These are phyloP conservation scores for Perognathus longimembris DNA, from an alignment of 2,113 vertebrate genomes.

Conservation along the genomic window DNA sequence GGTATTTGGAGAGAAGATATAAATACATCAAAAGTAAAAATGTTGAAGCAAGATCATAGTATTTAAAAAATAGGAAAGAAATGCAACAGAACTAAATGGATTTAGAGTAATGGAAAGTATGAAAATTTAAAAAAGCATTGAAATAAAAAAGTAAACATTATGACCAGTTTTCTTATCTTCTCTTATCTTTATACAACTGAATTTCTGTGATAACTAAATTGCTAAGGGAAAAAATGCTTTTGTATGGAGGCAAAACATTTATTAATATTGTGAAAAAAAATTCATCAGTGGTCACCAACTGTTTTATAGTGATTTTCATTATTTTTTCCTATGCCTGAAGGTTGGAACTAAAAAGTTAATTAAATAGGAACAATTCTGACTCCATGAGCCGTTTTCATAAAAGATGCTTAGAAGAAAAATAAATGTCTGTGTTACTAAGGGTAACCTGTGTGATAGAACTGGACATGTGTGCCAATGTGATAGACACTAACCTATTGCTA, in stretches of 20 bases:
- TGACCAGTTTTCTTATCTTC: constrained; percentile 31
- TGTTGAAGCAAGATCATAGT: neutral
- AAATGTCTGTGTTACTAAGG: constrained; percentile 61
- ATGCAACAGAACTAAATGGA: neutral
- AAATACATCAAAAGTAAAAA: constrained; percentile 17
- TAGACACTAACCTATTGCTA: constrained; percentile 61
- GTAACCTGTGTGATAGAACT: constrained; percentile 26
- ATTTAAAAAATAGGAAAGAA: neutral
- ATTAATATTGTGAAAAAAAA: constrained; percentile 51
- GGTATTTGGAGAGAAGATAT: neutral
- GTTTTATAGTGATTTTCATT: constrained; percentile 73
- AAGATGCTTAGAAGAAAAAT: constrained; percentile 37
- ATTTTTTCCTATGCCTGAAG: constrained; percentile 71
- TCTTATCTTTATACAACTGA: constrained; percentile 40
- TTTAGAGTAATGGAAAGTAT: neutral
- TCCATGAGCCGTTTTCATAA: constrained; percentile 67
- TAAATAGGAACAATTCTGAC: constrained; percentile 66
- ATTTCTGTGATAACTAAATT: constrained; percentile 57
- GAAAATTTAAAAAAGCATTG: constrained; percentile 47
- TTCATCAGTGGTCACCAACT: constrained; percentile 60
- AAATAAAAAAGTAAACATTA: constrained; percentile 26
- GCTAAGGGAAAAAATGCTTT: neutral
- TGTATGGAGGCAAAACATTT: constrained; percentile 63
- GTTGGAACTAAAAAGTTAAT: constrained; percentile 77
- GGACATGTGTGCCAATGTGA: constrained; percentile 49